Conservation (phyloP, 2,113 vertebrate species). For the Ciconia stormi region DNA sequence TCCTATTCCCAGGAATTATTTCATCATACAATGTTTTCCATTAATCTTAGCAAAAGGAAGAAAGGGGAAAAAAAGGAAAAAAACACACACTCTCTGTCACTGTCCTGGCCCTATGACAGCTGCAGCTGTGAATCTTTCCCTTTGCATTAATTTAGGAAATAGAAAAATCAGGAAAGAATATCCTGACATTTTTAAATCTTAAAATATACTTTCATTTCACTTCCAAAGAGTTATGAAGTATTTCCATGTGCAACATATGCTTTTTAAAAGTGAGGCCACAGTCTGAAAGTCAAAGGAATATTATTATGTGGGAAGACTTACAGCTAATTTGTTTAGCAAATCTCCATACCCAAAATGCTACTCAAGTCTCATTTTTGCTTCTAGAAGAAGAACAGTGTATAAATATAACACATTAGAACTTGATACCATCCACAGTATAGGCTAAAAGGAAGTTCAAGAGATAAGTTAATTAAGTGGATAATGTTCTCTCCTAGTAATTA, state of each 20-base stretch:
- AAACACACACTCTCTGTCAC: not conserved
- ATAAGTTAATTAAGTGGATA: not conserved
- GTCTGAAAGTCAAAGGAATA: slow-evolving; percentile 27
- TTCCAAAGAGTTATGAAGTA: slow-evolving; percentile 14
- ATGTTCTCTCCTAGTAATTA: not conserved
- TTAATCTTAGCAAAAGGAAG: not conserved
- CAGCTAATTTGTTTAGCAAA: slow-evolving; percentile 23
- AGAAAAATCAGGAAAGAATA: slow-evolving; percentile 7
- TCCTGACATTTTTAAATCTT: slow-evolving; percentile 31
- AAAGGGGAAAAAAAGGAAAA: not conserved
- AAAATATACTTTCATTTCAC: slow-evolving; percentile 25
- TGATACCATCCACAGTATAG: not conserved
- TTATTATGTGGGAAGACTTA: not conserved
- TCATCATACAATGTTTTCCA: not conserved
- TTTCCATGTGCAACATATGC: slow-evolving; percentile 20
- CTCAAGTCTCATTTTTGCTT: not conserved
- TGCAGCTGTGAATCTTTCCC: not conserved
- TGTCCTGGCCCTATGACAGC: not conserved
- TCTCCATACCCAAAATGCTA: not conserved
- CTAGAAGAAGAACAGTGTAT: slow-evolving; percentile 13
- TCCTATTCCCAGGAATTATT: not conserved
- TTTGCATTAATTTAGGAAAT: not conserved
- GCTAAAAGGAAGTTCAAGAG: not conserved
- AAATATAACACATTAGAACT: slow-evolving; percentile 3
- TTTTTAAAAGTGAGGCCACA: slow-evolving; percentile 11